Percentiles rank a stretch among this genome's conserved stretches.
These are phyloP conservation scores for Odontesthes bonariensis DNA, from an alignment of 2,113 vertebrate species.

Conservation along the genomic window DNA sequence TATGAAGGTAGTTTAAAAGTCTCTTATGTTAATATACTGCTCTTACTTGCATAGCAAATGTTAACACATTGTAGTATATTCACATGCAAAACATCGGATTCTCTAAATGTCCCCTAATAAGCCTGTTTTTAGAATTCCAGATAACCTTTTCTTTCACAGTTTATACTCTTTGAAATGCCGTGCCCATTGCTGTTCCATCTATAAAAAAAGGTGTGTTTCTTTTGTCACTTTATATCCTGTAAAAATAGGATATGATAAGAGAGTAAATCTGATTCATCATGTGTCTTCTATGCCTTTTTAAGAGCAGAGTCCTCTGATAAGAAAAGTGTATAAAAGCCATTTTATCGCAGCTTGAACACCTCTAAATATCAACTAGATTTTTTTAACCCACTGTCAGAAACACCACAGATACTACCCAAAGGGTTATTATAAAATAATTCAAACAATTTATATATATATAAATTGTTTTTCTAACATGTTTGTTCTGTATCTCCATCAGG, in stretches of 20 bases:
- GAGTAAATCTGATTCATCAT: conserved; percentile 19
- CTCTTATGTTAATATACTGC: not conserved
- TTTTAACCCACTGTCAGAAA: not conserved
- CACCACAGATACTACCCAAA: not conserved
- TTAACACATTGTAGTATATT: no score
- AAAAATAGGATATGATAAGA: not conserved
- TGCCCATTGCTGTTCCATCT: not conserved
- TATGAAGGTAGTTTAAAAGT: not conserved
- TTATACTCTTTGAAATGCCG: not conserved
- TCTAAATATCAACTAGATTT: not conserved
- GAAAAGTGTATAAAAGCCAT: no score
- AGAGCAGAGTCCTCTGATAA: conserved; percentile 15
- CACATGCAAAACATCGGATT: no score
- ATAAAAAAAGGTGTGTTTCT: conserved; percentile 44
- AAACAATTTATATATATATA: no score
- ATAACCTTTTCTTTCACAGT: not conserved
- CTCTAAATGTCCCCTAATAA: no score
- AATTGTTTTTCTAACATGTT: no score
- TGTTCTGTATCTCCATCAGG: not conserved
- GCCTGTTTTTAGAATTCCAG: no score
- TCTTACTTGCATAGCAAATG: no score
- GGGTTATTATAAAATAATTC: no score
- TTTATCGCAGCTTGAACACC: no score
- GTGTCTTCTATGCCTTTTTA: not conserved
- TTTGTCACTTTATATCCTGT: not conserved